Conservation (phyloP, 1,140 invertebrate species). For the Popillia japonica region DNA sequence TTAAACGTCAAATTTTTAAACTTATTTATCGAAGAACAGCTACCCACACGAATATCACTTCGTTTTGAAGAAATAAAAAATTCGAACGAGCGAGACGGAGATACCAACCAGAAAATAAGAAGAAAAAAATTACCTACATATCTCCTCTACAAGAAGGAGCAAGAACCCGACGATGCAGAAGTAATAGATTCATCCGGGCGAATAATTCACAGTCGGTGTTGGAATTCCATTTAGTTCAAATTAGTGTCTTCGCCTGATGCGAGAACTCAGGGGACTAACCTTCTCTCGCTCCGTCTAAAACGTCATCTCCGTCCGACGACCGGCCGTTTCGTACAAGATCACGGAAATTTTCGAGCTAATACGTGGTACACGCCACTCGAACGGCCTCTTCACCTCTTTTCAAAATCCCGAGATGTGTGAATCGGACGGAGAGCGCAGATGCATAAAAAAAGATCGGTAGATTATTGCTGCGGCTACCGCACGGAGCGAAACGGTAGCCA, state of each 20-base stretch:
- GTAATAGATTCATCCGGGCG: slow-evolving; percentile 19
- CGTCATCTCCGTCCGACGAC: background rate
- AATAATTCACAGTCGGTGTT: slow-evolving; percentile 23
- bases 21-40: no score
- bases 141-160: slow-evolving; percentile 12
- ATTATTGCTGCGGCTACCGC: background rate
- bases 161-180: background rate
- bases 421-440: background rate
- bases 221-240: slow-evolving; percentile 33
- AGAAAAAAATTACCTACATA: background rate
- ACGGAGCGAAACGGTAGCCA: slow-evolving; percentile 12
- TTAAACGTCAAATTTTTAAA: no score
- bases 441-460: no score
- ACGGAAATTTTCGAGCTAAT: no score
- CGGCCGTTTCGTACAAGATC: no score
- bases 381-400: no score
- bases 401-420: background rate
- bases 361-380: no score
- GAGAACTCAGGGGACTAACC: background rate
- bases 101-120: no score
- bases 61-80: no score
- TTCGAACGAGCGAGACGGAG: no score
- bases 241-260: slow-evolving; percentile 15
- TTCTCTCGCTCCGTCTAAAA: background rate
- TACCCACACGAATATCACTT: no score